Evolutionary conservation across 2,113 vertebrate species (phyloP).

Genomic region (Heterochromis multidens): DNA sequence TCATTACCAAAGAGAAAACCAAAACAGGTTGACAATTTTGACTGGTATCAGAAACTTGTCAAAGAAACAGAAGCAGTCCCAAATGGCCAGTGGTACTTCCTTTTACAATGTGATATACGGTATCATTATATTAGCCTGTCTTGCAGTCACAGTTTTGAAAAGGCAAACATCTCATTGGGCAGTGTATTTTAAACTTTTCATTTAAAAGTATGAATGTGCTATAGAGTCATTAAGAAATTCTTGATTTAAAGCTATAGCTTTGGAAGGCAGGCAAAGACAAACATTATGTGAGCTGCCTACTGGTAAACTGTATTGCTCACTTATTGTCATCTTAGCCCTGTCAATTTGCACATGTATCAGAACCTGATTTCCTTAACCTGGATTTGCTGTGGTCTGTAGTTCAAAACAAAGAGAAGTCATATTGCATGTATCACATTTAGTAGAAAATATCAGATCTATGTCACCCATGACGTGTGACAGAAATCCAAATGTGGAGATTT

Average conservation of each 20-base stretch:
- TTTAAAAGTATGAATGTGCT: background rate
- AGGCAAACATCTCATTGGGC: background rate
- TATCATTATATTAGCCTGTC: background rate
- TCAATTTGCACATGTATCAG: background rate
- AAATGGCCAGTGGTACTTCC: background rate
- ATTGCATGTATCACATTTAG: slow-evolving; percentile 4
- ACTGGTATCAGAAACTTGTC: background rate
- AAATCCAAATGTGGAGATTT: slow-evolving; percentile 20
- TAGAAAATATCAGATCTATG: slow-evolving; percentile 33
- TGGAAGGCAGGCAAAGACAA: background rate
- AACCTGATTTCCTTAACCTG: background rate
- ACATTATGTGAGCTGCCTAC: slow-evolving; percentile 12
- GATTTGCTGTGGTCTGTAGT: background rate
- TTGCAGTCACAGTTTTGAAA: background rate
- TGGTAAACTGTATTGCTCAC: background rate
- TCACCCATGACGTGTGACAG: slow-evolving; percentile 26
- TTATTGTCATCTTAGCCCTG: background rate
- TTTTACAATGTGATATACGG: background rate
- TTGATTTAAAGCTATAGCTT: background rate
- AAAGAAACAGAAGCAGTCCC: background rate
- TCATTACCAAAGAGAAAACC: background rate
- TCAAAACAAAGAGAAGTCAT: background rate
- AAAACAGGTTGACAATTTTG: background rate
- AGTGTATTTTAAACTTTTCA: background rate
- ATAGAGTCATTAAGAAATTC: background rate